Percentiles rank a stretch among this genome's conserved stretches.
These are phyloP conservation scores for Amphipyra berbera DNA, from an alignment of 2,888 invertebrate genomes.

Conservation along the genomic window DNA sequence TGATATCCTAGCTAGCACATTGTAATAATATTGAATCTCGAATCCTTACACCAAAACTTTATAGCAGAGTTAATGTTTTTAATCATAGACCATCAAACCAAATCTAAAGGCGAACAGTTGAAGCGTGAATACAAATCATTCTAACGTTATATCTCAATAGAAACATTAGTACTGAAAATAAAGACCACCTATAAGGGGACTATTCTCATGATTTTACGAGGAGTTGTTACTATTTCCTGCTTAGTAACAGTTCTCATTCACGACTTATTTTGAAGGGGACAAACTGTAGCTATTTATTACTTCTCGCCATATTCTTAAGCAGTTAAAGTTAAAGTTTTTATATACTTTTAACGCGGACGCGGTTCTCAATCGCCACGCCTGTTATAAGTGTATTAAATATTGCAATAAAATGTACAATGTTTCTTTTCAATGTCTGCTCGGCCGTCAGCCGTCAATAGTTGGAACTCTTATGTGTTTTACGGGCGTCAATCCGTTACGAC, in stretches of 20 bases:
- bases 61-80: slow-evolving; percentile 11
- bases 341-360: slow-evolving; percentile 45
- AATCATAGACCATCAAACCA: slow-evolving; percentile 1
- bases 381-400: slow-evolving; percentile 53
- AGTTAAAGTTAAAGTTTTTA: slow-evolving; percentile 54
- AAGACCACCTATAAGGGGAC: slow-evolving; percentile 28
- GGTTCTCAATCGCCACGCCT: slow-evolving; percentile 50
- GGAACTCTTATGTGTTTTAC: slow-evolving; percentile 36
- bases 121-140: slow-evolving; percentile 10
- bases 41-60: slow-evolving; percentile 3
- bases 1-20: not conserved
- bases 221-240: slow-evolving; percentile 52
- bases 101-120: slow-evolving; percentile 3
- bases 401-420: slow-evolving; percentile 60
- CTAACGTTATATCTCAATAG: not conserved
- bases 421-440: slow-evolving; percentile 43
- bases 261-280: slow-evolving; percentile 62
- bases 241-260: slow-evolving; percentile 66
- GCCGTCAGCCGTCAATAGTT: slow-evolving; percentile 21
- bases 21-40: slow-evolving; percentile 4
- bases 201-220: slow-evolving; percentile 53
- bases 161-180: slow-evolving; percentile 9
- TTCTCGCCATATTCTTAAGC: slow-evolving; percentile 65
- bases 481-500: slow-evolving; percentile 43
- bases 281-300: slow-evolving; percentile 49